Conservation (phyloP, 2,888 invertebrate species). For the Orthosia gothica region DNA sequence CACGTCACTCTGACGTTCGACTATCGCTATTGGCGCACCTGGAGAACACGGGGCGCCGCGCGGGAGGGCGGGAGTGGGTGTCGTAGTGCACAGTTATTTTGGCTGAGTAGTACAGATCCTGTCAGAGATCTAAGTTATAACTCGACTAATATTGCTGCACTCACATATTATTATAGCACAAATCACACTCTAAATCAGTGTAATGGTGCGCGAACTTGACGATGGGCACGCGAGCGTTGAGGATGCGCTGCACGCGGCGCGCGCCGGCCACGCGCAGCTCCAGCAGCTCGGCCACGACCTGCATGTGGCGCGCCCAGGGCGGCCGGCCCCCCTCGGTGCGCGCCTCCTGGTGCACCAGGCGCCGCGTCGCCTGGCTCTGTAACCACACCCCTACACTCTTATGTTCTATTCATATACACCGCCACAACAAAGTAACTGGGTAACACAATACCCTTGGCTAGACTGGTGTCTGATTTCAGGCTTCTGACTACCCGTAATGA, state of each 20-base stretch:
- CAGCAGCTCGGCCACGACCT: slow-evolving; percentile 94
- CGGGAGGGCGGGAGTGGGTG: no score
- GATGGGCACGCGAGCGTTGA: slow-evolving; percentile 97
- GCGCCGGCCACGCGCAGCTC: slow-evolving; percentile 95
- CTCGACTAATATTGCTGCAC: slow-evolving; percentile 69
- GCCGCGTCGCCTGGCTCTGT: slow-evolving; percentile 72
- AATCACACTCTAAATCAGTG: slow-evolving; percentile 95
- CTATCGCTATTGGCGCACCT: no score
- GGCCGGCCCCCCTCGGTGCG: slow-evolving; percentile 88
- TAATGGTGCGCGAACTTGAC: slow-evolving; percentile 96
- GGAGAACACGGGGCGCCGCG: no score
- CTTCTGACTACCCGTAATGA: no score
- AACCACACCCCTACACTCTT: slow-evolving; percentile 23
- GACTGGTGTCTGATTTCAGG: no score
- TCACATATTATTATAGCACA: slow-evolving; percentile 96
- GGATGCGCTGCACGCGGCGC: slow-evolving; percentile 93
- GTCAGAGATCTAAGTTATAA: no score
- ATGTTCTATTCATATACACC: not conserved
- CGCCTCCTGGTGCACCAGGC: slow-evolving; percentile 86
- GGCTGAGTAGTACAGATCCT: no score
- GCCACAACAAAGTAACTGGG: no score
- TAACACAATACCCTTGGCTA: no score
- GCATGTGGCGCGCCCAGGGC: slow-evolving; percentile 94
- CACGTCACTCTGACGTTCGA: no score
- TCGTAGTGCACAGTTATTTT: no score